phyloP scores from a whole-genome alignment of 2,888 invertebrate species.

The Gandaritis pyraliata region DNA sequence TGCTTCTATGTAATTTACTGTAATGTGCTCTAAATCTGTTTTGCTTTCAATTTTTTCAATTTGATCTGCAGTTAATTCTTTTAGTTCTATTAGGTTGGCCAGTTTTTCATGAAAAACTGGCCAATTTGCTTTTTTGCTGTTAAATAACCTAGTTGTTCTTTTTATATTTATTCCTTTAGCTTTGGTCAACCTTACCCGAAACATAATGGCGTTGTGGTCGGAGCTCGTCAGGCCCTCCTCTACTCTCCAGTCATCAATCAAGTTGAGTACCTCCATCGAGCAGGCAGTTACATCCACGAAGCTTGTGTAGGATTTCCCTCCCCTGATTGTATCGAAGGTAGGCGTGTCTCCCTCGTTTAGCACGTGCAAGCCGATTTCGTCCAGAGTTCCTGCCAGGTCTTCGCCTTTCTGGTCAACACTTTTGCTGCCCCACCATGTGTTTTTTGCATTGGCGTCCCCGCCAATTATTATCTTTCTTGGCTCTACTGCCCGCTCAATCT shows the following conservation, averaged over 20 bases:
- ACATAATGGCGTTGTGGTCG: slow-evolving; percentile 42
- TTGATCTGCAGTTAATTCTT: neutral
- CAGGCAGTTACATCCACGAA: neutral
- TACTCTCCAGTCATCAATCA: slow-evolving; percentile 4
- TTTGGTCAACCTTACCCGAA: slow-evolving; percentile 30
- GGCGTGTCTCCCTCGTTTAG: neutral
- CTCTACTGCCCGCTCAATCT: neutral
- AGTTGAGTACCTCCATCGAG: neutral
- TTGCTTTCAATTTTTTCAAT: too few species aligned
- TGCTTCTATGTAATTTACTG: neutral
- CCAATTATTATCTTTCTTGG: neutral
- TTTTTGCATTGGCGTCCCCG: too few species aligned
- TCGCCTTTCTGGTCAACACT: neutral
- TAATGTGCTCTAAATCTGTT: slow-evolving; percentile 18
- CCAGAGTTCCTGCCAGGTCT: neutral
- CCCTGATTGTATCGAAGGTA: neutral
- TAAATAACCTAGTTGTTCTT: slow-evolving; percentile 23
- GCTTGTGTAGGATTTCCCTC: neutral
- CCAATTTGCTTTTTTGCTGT: slow-evolving; percentile 27
- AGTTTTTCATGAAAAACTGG: slow-evolving; percentile 24
- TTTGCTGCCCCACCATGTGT: neutral
- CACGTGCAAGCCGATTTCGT: neutral
- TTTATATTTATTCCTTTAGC: slow-evolving; percentile 12
- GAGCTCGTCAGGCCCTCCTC: slow-evolving; percentile 27
- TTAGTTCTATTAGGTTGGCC: slow-evolving; percentile 13